Base-by-base conservation (phyloP, 2,888 invertebrate species). In the Corythucha ciliata region DNA sequence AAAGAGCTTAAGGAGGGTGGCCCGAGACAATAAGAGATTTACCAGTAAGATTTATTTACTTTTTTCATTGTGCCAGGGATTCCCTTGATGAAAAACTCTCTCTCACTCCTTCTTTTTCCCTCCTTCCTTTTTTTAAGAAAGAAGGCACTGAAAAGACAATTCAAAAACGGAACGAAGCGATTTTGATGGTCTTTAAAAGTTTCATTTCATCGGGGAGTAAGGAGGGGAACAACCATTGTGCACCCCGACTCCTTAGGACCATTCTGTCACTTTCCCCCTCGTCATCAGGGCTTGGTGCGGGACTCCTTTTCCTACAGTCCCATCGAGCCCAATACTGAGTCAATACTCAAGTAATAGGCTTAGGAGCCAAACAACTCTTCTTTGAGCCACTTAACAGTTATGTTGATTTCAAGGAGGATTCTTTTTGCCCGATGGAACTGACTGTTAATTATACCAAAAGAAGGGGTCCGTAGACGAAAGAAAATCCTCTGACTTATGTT, bases 131-230 rank as follows among this genome's bases (percentile, higher is more conserved):
- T 24, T 33, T 40, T 21, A 27, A 29, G 52, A 40, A 47, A 47
- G 34, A 40, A 32, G 52, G 52, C 20, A 25, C 25, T 22, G 39
- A 53, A 53, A 53, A 52, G 56, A 52, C 54, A 54, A 56, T 56
- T 54, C 52, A 45, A 56, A 56, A 56, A 56, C 54, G 56, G 51
- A 56, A 56, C 52, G 56, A 48, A 56, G 27, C 56, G 54, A 56
- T 56, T 56, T 54, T 56, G 56, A 56, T 56, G 54, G 56, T 56
- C 55, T 54, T 56, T 56, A 54, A 56, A 56, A 56, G 56, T 56
- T 56, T 56, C 54, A 54, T 56, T 56, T 56, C 50, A 45, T 27
- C 26, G 20, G 26, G 14, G 8, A 6, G n/a, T 4, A 7, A 21
- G 12, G 26, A 14, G 16, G 18, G 46, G 27, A 25, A 39, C 39